phyloP scores from a whole-genome alignment of 2,113 vertebrate genomes.

The Phalacrocorax pelagicus region DNA sequence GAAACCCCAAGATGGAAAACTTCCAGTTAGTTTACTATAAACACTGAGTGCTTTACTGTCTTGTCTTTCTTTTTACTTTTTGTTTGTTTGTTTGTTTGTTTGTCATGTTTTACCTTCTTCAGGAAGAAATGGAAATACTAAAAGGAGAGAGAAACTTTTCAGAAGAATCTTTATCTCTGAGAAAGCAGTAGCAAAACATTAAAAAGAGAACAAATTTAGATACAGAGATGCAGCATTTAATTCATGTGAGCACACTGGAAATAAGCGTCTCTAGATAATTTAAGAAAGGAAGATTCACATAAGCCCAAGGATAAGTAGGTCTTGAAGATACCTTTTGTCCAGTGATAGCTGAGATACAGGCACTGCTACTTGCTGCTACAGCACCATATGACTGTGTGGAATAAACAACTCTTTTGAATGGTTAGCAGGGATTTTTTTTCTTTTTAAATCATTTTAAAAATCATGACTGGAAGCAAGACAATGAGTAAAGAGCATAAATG shows the following conservation, averaged over 20 bases:
- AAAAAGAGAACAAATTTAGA: constrained; percentile 22
- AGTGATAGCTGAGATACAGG: background rate
- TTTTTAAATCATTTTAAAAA: background rate
- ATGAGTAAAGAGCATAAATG: background rate
- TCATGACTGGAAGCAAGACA: background rate
- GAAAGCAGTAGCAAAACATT: background rate
- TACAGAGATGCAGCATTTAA: constrained; percentile 32
- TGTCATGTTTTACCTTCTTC: background rate
- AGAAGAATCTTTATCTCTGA: constrained; percentile 21
- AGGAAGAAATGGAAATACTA: background rate
- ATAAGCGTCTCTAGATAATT: constrained; percentile 42
- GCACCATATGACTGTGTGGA: background rate
- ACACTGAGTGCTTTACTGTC: background rate
- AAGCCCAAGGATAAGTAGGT: background rate
- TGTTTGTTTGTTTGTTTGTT: background rate
- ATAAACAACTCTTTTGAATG: background rate
- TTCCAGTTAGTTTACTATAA: background rate
- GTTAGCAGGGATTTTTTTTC: background rate
- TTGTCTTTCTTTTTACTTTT: background rate
- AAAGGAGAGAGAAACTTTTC: background rate
- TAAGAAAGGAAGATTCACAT: background rate
- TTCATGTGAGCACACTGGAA: constrained; percentile 10
- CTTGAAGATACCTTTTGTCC: background rate
- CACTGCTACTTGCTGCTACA: background rate
- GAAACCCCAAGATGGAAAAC: background rate